Percentiles rank a stretch among this genome's conserved stretches.
Evolutionary conservation across 1,140 invertebrate species (phyloP).

Genomic region (Cepaea nemoralis): DNA sequence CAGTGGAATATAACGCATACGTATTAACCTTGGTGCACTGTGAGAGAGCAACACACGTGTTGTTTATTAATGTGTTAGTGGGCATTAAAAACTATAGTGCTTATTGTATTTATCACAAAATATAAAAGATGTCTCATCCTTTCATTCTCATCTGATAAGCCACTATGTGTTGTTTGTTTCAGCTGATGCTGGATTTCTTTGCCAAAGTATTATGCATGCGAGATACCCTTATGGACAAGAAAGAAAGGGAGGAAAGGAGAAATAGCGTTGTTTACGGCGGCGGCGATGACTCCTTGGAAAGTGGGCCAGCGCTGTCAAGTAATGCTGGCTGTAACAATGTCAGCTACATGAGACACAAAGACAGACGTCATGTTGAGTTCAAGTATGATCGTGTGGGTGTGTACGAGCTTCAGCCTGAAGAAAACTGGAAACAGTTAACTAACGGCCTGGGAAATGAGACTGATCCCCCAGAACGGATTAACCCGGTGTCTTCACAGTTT

Average conservation of each 20-base stretch:
- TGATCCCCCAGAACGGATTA: slow-evolving; percentile 28
- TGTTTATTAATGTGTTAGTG: too few species aligned
- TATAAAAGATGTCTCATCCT: too few species aligned
- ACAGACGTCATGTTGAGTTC: slow-evolving; percentile 46
- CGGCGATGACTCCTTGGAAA: not conserved
- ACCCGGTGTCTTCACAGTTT: slow-evolving; percentile 36
- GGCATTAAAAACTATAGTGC: too few species aligned
- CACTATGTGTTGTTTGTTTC: slow-evolving; percentile 30
- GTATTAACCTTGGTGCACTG: too few species aligned
- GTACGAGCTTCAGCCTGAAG: slow-evolving; percentile 57
- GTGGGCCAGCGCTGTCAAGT: not conserved
- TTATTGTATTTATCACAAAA: too few species aligned
- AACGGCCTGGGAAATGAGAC: slow-evolving; percentile 24
- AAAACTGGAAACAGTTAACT: slow-evolving; percentile 43
- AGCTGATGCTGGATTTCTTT: slow-evolving; percentile 68
- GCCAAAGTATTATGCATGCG: slow-evolving; percentile 68
- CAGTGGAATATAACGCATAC: too few species aligned
- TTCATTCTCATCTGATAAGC: not conserved
- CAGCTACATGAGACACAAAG: slow-evolving; percentile 20
- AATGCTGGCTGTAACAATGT: not conserved
- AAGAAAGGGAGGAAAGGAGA: slow-evolving; percentile 29
- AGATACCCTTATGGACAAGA: slow-evolving; percentile 55
- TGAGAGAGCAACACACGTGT: too few species aligned
- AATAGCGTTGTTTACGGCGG: not conserved
- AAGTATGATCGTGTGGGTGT: slow-evolving; percentile 56